These are phyloP conservation scores for Ispidina lecontei DNA, from an alignment of 2,797 vertebrate species.

Conservation along the genomic window DNA sequence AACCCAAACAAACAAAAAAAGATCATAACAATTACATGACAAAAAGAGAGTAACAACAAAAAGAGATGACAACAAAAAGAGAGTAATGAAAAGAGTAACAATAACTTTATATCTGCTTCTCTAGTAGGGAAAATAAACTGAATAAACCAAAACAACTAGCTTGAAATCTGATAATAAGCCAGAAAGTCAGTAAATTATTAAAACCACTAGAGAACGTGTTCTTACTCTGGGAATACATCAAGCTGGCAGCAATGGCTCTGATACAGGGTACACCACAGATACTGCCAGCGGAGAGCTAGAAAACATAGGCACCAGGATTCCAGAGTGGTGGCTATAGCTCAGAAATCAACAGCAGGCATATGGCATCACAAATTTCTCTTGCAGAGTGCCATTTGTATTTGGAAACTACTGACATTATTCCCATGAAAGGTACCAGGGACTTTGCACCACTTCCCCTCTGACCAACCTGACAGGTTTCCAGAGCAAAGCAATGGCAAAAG, in stretches of 20 bases:
- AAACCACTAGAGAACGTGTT: not conserved
- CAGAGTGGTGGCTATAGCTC: not conserved
- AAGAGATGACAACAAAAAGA: not conserved
- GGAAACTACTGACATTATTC: not conserved
- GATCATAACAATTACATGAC: not conserved
- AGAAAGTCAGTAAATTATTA: not conserved
- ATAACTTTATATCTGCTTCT: not conserved
- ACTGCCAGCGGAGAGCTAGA: not conserved
- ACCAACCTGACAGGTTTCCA: not conserved
- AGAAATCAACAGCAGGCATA: not conserved
- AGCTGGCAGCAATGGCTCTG: not conserved
- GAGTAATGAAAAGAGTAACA: not conserved
- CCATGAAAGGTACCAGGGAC: not conserved
- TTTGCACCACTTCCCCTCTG: not conserved
- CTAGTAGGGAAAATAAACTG: not conserved
- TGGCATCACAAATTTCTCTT: not conserved
- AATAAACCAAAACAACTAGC: not conserved
- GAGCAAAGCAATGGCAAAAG: not conserved
- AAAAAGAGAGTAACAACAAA: not conserved
- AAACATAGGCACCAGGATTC: not conserved
- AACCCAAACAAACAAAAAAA: no score
- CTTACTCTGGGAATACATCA: not conserved
- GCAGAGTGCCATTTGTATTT: not conserved
- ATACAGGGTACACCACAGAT: not conserved
- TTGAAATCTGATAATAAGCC: not conserved